phyloP scores from a whole-genome alignment of 2,888 invertebrate genomes.

The Lathronympha strigana region DNA sequence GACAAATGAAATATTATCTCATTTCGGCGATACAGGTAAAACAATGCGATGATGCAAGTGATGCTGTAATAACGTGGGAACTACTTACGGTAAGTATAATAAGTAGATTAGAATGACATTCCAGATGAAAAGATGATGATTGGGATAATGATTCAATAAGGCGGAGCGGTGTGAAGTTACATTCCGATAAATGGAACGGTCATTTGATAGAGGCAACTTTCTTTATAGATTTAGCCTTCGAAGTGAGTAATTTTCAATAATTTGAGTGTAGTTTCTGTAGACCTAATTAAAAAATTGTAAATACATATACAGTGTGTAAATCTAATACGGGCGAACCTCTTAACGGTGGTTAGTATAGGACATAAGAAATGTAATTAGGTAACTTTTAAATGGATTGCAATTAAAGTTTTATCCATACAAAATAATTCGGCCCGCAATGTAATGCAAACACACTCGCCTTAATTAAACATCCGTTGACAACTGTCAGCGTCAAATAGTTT shows the following conservation, averaged over 20 bases:
- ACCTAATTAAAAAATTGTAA: too few species aligned
- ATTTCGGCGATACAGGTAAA: constrained; percentile 67
- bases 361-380: too few species aligned
- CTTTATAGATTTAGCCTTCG: background rate
- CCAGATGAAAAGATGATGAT: constrained; percentile 32
- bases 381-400: too few species aligned
- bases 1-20: constrained; percentile 70
- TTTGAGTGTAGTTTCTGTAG: too few species aligned
- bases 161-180: background rate
- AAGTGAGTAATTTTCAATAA: background rate
- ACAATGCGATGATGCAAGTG: constrained; percentile 61
- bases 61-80: constrained; percentile 55
- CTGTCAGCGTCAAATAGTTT: too few species aligned
- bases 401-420: too few species aligned
- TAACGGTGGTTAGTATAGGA: too few species aligned
- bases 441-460: too few species aligned
- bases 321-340: too few species aligned
- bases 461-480: too few species aligned
- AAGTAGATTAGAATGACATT: constrained; percentile 33
- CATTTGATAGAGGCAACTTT: background rate
- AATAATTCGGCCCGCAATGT: too few species aligned
- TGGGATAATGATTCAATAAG: constrained; percentile 22
- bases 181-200: background rate
- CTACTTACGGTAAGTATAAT: constrained; percentile 46
- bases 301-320: too few species aligned